Percentiles rank a stretch among this genome's conserved stretches.
Evolutionary conservation across 2,113 vertebrate species (phyloP).

Genomic region (Galbula dea): DNA sequence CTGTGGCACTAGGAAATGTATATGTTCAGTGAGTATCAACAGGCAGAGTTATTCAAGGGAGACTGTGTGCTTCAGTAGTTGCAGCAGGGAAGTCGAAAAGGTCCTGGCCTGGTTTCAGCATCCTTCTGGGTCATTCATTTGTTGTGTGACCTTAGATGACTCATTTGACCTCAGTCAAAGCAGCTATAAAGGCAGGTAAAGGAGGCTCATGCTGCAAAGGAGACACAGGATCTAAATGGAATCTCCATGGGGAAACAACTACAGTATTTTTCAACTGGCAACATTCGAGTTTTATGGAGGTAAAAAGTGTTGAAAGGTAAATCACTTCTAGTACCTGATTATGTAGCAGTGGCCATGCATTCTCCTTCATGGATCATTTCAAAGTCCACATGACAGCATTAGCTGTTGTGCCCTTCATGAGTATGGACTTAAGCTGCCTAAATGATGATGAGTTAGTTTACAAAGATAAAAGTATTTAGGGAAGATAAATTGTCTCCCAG

Average conservation of each 20-base stretch:
- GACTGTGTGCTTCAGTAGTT: background rate
- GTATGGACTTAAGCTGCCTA: constrained; percentile 40
- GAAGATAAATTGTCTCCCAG: constrained; percentile 52
- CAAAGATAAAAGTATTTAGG: constrained; percentile 67
- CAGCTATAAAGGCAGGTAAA: background rate
- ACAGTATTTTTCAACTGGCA: background rate
- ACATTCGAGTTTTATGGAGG: background rate
- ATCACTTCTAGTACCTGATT: constrained; percentile 4
- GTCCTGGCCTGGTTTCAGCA: background rate
- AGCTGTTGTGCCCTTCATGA: constrained; percentile 22
- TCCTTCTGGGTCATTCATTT: constrained; percentile 14
- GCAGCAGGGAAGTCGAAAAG: constrained; percentile 11
- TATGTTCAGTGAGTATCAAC: background rate
- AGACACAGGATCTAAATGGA: background rate
- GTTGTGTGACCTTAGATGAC: background rate
- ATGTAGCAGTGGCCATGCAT: background rate
- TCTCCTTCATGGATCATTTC: constrained; percentile 32
- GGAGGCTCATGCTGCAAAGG: background rate
- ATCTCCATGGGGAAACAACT: background rate
- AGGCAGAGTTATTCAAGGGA: constrained; percentile 1
- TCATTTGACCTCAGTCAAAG: constrained; percentile 3
- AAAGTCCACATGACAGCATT: background rate
- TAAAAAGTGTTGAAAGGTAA: background rate
- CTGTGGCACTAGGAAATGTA: background rate
- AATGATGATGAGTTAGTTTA: constrained; percentile 55